Evolutionary conservation across 2,888 invertebrate genomes (phyloP), one percentile per base, ranked within the genome.

Genomic region (Pristionchus entomophagus): DNA sequence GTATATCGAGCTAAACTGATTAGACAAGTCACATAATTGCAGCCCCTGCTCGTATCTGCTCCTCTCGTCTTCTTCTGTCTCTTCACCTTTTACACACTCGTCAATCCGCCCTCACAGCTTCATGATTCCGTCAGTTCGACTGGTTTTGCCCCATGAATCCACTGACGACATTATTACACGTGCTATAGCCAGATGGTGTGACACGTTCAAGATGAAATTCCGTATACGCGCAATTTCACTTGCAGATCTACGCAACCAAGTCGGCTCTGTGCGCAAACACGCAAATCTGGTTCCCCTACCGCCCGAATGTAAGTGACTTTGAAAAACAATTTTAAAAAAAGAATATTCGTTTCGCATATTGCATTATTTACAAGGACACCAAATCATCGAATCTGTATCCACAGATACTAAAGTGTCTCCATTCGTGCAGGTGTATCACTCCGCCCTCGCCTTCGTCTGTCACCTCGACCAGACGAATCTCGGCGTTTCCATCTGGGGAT

Each of bases 251-350:
- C 45, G 29, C 38, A 17, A 83, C 83, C 2, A 83, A 83, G n/a
- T 83, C 83, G 0, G 83, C 83, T 6, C 19, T 83, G 59, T 83
- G 83, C 83, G 59, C 83, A 1, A 83, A 83, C 45, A 83, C 83
- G 2, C 59, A 62, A 32, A 83, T 83, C 32, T 83, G 83, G 83
- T 83, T 59, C 41, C 83, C 83, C 0, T 83, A 83, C 22, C 83
- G 83, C 6, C 83, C 83, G 1, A 83, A 83, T 62, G 83, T 83
- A 19, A 62, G 83, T 62, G 19, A 1, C 12, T 73, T 2, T 17
- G 26, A 0, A n/a, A n/a, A n/a, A n/a, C n/a, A n/a, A 38, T 45
- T 14, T 45, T 45, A 14, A 45, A 45, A 45, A 14, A 45, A 45
- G 14, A 45, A 45, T 10, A 45, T 45, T 6, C 45, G 45, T 45